A percentile compares a stretch with the other conserved stretches of the same genome.
These are phyloP conservation scores for Cassiopea xamachana DNA, from an alignment of 30 jellyfish, hydroid and myxozoan genomes.

Conservation along the genomic window DNA sequence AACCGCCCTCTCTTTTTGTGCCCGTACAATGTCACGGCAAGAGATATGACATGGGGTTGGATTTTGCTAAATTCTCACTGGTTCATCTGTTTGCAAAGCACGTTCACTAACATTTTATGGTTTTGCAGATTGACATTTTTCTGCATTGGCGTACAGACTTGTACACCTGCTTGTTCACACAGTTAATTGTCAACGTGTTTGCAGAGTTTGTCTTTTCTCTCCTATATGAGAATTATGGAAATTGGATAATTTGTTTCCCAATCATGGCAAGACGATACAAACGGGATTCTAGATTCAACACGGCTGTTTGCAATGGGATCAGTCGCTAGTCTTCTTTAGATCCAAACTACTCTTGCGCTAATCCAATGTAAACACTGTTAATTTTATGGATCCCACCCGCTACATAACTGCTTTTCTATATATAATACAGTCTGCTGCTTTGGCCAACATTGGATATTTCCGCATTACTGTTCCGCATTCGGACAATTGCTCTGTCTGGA, in stretches of 20 bases:
- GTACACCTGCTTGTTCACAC: slow-evolving; percentile 30
- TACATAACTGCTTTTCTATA: not conserved
- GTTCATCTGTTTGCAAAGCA: not conserved
- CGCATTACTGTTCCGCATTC: too few relatives aligned
- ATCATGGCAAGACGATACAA: slow-evolving; percentile 8
- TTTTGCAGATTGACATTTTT: not conserved
- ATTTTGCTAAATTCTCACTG: not conserved
- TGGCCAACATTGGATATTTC: too few relatives aligned
- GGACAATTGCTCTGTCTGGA: too few relatives aligned
- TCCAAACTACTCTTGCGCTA: slow-evolving; percentile 23
- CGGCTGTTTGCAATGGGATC: slow-evolving; percentile 33
- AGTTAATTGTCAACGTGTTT: slow-evolving; percentile 18
- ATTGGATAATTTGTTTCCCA: slow-evolving; percentile 7
- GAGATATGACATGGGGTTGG: not conserved
- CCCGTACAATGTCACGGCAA: not conserved
- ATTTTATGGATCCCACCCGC: slow-evolving; percentile 14
- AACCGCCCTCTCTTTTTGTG: slow-evolving; percentile 19
- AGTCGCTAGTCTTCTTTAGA: slow-evolving; percentile 18
- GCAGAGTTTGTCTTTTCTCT: slow-evolving; percentile 6
- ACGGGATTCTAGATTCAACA: slow-evolving; percentile 6
- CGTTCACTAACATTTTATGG: slow-evolving; percentile 6
- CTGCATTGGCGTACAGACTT: not conserved
- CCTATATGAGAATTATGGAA: slow-evolving; percentile 7
- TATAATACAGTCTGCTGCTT: not conserved
- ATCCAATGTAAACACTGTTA: slow-evolving; percentile 32